Evolutionary conservation across 1,140 invertebrate genomes (phyloP).

Genomic region (Nautilus pompilius): DNA sequence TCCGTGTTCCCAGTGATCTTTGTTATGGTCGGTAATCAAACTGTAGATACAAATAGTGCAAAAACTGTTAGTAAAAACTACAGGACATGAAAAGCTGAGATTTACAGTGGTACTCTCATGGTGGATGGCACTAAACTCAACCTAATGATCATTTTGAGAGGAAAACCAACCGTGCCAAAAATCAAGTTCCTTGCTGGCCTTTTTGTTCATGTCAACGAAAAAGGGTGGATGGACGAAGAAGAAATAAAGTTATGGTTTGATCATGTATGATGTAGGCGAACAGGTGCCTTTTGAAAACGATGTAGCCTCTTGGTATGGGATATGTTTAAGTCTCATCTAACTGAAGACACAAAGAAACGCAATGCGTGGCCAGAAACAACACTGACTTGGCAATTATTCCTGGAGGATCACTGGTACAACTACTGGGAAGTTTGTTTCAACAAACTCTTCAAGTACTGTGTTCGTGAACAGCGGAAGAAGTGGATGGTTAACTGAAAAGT

Average conservation of each 20-base stretch:
- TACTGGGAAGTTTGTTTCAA: neutral
- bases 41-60: neutral
- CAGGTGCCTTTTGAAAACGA: neutral
- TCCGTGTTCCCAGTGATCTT: neutral
- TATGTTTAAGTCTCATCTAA: neutral
- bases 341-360: neutral
- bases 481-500: neutral
- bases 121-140: neutral
- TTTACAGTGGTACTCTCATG: neutral
- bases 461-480: neutral
- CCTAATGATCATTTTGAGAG: neutral
- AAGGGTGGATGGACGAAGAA: neutral
- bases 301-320: neutral
- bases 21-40: neutral
- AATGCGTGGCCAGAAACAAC: neutral
- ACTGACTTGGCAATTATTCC: neutral
- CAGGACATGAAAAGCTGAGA: neutral
- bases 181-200: neutral
- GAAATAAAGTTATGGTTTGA: neutral
- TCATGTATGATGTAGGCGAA: neutral
- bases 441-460: neutral
- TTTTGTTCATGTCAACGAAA: neutral
- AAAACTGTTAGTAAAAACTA: neutral
- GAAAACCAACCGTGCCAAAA: neutral
- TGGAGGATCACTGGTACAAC: neutral